Evolutionary conservation across 1,140 invertebrate genomes (phyloP).

Genomic region (Vanessa tameamea): DNA sequence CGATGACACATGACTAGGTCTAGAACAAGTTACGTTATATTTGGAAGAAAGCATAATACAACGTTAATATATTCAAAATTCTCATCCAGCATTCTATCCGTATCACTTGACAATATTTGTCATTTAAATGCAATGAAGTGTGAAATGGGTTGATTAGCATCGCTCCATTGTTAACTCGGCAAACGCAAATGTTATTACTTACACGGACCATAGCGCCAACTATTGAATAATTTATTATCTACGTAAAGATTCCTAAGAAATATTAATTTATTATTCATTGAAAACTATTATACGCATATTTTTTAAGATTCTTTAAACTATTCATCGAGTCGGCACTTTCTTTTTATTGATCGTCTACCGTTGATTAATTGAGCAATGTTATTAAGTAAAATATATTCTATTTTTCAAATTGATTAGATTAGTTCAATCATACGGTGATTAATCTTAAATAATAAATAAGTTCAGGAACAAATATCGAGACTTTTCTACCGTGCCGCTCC

Average conservation of each 20-base stretch:
- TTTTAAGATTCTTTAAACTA: too few species aligned
- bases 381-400: too few species aligned
- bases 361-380: too few species aligned
- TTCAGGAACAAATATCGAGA: too few species aligned
- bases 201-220: neutral
- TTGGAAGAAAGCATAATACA: neutral
- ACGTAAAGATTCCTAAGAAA: neutral
- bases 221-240: constrained; percentile 16
- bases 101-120: neutral
- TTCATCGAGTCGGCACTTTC: too few species aligned
- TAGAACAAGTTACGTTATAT: neutral
- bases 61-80: neutral
- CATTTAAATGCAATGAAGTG: constrained; percentile 16
- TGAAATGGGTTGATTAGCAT: constrained; percentile 32
- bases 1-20: too few species aligned
- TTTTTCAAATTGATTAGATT: too few species aligned
- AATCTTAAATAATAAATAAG: too few species aligned
- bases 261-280: neutral
- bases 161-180: constrained; percentile 11
- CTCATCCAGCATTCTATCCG: neutral
- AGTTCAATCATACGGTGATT: too few species aligned
- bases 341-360: too few species aligned
- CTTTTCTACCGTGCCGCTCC: too few species aligned
- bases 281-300: neutral
- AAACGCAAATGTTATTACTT: constrained; percentile 15